Percentiles rank a stretch among this genome's conserved stretches.
Conservation (phyloP, 1,140 invertebrate species). For the Lucilia cuprina region DNA sequence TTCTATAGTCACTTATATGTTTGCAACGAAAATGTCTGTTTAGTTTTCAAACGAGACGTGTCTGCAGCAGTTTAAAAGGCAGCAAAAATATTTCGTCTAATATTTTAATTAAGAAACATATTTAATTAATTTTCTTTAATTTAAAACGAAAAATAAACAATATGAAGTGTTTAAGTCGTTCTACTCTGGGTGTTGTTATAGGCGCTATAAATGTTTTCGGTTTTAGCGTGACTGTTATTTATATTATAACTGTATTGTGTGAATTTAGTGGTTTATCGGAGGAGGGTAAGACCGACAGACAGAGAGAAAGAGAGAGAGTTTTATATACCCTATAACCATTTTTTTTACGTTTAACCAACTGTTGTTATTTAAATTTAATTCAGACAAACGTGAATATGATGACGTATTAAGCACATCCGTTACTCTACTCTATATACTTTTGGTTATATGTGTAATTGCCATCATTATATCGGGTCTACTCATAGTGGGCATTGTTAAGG, state of each 20-base stretch:
- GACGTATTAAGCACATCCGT: background rate
- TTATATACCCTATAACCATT: too few species aligned
- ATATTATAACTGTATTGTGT: background rate
- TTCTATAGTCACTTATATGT: too few species aligned
- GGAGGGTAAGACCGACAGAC: too few species aligned
- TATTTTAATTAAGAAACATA: too few species aligned
- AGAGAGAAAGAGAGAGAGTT: too few species aligned
- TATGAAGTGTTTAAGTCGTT: background rate
- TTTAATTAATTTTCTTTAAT: too few species aligned
- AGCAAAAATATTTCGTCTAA: too few species aligned
- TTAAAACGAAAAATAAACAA: background rate
- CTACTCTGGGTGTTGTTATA: background rate
- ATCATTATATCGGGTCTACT: background rate
- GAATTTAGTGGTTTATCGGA: background rate
- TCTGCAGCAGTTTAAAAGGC: too few species aligned
- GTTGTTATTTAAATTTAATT: background rate
- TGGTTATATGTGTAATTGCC: background rate
- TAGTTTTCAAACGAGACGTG: too few species aligned
- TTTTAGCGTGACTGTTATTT: background rate
- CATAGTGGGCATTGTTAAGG: background rate
- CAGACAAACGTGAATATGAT: background rate
- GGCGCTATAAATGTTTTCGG: background rate
- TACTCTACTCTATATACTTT: background rate
- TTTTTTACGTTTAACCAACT: too few species aligned
- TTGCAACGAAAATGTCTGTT: too few species aligned